A percentile compares a stretch with the other conserved stretches of the same genome.
phyloP scores from a whole-genome alignment of 1,140 invertebrate genomes.

The Drusus annulatus region DNA sequence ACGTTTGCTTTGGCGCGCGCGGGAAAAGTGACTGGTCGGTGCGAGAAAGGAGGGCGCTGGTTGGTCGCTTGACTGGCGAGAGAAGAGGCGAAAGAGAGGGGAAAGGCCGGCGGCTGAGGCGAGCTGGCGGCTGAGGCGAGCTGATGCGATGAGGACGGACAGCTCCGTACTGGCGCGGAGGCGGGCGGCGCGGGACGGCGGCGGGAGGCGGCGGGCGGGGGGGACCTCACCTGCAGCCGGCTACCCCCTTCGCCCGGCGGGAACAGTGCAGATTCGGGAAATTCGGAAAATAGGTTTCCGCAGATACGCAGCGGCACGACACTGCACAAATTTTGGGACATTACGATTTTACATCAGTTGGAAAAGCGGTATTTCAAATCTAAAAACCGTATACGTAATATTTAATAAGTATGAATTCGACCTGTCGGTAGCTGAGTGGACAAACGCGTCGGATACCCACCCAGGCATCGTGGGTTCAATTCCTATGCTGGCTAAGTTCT shows the following conservation, averaged over 20 bases:
- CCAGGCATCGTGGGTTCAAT: too few relatives aligned
- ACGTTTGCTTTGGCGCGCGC: constrained; percentile 12
- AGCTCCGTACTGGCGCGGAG: constrained; percentile 28
- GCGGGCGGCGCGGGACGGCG: neutral
- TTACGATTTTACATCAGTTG: too few relatives aligned
- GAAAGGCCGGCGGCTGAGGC: neutral
- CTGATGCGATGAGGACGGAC: constrained; percentile 27
- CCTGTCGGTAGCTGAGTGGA: too few relatives aligned
- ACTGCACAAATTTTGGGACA: too few relatives aligned
- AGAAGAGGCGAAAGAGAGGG: constrained; percentile 8
- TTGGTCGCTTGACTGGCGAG: too few relatives aligned
- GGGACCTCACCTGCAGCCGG: neutral
- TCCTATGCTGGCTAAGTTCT: too few relatives aligned
- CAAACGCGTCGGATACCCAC: too few relatives aligned
- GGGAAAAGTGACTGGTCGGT: constrained; percentile 22
- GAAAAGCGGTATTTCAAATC: too few relatives aligned
- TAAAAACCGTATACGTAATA: too few relatives aligned
- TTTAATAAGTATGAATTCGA: too few relatives aligned
- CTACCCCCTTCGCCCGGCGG: neutral
- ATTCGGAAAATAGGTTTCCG: neutral
- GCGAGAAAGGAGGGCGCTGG: neutral
- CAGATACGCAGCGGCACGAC: too few relatives aligned
- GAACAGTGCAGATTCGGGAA: neutral
- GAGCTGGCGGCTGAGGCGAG: too few relatives aligned
- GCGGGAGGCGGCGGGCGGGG: neutral